Conservation (phyloP, 2,113 vertebrate genomes). For the Oreochromis niloticus region DNA sequence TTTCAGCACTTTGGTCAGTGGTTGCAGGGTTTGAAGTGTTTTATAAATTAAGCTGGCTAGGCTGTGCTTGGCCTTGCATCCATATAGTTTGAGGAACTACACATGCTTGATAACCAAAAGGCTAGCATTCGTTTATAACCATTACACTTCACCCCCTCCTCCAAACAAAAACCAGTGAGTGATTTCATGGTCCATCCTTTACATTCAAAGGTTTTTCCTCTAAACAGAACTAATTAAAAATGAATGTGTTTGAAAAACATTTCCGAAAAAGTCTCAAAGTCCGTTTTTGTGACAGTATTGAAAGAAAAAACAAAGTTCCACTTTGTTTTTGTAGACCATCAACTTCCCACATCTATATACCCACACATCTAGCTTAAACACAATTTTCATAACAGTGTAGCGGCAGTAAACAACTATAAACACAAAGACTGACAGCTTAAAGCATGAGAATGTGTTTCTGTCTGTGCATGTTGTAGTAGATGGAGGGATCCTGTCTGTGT, state of each 20-base stretch:
- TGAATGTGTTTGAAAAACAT: neutral
- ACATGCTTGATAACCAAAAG: neutral
- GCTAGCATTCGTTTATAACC: neutral
- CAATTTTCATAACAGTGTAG: neutral
- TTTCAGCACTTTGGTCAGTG: neutral
- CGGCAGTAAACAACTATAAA: neutral
- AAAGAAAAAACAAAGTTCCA: neutral
- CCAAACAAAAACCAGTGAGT: neutral
- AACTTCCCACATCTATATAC: neutral
- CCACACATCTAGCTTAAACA: neutral
- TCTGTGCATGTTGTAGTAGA: neutral
- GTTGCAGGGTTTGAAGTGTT: neutral
- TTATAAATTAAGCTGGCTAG: neutral
- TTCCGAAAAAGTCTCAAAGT: neutral
- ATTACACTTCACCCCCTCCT: neutral
- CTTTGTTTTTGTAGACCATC: neutral
- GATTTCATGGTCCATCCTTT: neutral
- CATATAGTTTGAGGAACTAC: neutral
- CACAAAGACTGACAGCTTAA: neutral
- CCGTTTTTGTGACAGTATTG: accelerated
- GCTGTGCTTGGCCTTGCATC: neutral
- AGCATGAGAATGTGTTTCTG: neutral
- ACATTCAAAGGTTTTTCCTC: neutral
- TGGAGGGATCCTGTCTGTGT: neutral
- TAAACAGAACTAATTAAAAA: neutral